Percentiles rank a stretch among this genome's conserved stretches.
Evolutionary conservation across 2,888 invertebrate species (phyloP).

Genomic region (Conus canariensis): DNA sequence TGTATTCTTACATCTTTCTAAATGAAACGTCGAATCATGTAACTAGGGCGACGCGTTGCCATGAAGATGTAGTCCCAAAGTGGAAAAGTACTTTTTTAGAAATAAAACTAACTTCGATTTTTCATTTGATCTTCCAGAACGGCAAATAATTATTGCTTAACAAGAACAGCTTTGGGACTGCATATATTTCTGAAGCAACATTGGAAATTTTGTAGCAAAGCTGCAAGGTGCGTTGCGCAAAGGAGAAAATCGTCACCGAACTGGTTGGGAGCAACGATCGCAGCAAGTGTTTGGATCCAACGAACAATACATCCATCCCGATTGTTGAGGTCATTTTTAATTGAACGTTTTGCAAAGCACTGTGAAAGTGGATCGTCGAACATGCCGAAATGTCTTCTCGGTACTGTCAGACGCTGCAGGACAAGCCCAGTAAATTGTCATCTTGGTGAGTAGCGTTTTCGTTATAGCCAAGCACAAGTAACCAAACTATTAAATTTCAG

Average conservation of each 20-base stretch:
- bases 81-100: not conserved
- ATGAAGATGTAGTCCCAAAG: constrained; percentile 10
- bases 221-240: constrained; percentile 33
- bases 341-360: not conserved
- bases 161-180: not conserved
- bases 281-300: constrained; percentile 28
- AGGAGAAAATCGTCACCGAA: constrained; percentile 20
- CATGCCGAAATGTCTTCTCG: constrained; percentile 30
- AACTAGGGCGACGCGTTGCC: constrained; percentile 17
- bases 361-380: not conserved
- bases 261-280: constrained; percentile 22
- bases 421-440: not conserved
- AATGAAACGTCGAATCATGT: not conserved
- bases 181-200: not conserved
- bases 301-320: not conserved
- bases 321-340: not conserved
- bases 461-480: not conserved
- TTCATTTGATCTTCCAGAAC: not conserved
- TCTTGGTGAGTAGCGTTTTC: constrained; percentile 15
- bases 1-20: constrained; percentile 5
- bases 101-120: not conserved
- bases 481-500: too few species aligned
- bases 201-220: not conserved
- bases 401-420: constrained; percentile 10
- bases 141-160: not conserved